Base-by-base conservation (phyloP, 1,140 invertebrate genomes). In the Conopomorpha cramerella region DNA sequence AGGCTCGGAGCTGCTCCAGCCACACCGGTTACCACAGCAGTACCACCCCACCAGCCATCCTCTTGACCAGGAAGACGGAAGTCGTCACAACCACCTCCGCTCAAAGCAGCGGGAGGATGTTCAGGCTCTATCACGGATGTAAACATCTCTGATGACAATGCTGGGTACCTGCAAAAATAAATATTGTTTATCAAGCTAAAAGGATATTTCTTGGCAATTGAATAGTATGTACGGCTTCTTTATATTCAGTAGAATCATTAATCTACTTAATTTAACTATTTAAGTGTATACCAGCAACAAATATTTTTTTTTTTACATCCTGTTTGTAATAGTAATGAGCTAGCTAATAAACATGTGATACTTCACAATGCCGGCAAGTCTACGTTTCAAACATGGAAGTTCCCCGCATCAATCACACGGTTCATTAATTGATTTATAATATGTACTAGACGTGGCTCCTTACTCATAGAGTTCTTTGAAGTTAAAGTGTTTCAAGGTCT, bases 11-110 rank as follows among this genome's bases (percentile, higher is more conserved):
- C 84, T 0, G 89, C 84, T 0, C 86, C 83, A 1, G 87, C 85
- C 1, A 85, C 87, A 0, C 87, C 87, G 0, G 91, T 91, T 0
- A 95, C 86, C 10, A 93, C 87, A 2, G 91, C 92, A 0, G 92
- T 94, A 1, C 90, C 93, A 10, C 90, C 91, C 26, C 91, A 93
- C 34, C 90, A 92, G 1, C 89, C 90, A 14, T 85, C 82, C 1
- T 89, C 88, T 27, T 67, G 55, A 0, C 63, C 62, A 8, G 70
- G 54, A 71, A 79, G 80, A 0, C 62, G 48, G 35, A 54, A 39
- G 56, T 71, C 83, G 74, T 84, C 46, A 61, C 55, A 43, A 36
- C 66, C 60, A 1, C 60, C 59, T 10, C 51, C 60, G 26, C 78
- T 77, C 3, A 59, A 51, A 0, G 49, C 39, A 1, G 77, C 63